Evolutionary conservation across 2,888 invertebrate species (phyloP), one percentile per base, ranked within the genome.

Genomic region (Cantharis nigra): DNA sequence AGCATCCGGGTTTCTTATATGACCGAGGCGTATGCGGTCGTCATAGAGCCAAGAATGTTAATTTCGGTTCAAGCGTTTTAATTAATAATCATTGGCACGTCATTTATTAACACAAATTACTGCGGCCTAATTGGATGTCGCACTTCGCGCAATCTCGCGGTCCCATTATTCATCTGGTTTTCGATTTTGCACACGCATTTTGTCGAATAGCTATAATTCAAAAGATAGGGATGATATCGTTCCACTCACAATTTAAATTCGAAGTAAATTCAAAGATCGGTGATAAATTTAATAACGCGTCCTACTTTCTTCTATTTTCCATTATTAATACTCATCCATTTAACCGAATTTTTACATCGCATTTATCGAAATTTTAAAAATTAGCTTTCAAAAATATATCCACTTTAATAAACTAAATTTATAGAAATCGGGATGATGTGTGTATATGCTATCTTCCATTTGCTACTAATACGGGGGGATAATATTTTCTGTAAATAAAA

Each of bases 81-180:
- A 87, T 87, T 87, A 87, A 87, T 87, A 87, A 87, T 85, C 86
- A 87, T 87, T 84, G 87, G 86, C 85, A 85, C 84, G 85, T 86
- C 86, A 86, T 87, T 86, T 86, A 86, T 87, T 86, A 86, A 85
- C 83, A 82, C 85, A 84, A 87, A 86, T 87, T 87, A 85, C 85
- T 82, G 81, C 82, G 80, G 79, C 83, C 84, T 87, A 87, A 87
- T 87, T 87, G 85, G 86, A 85, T 85, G 85, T 85, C 84, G 84
- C 83, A 82, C 83, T 82, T 82, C 83, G 85, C 83, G 84, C 84
- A 84, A 84, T 84, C 82, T 85, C 83, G 83, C 80, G 80, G 80
- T 80, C 80, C 82, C 83, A 85, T 86, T 85, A 84, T 80, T 86
- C 85, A 86, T 85, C 83, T 79, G 78, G 76, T 74, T 79, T 78